Percentiles rank a stretch among this genome's conserved stretches.
Evolutionary conservation across 2,888 invertebrate species (phyloP).

Genomic region (Apantesis nais): DNA sequence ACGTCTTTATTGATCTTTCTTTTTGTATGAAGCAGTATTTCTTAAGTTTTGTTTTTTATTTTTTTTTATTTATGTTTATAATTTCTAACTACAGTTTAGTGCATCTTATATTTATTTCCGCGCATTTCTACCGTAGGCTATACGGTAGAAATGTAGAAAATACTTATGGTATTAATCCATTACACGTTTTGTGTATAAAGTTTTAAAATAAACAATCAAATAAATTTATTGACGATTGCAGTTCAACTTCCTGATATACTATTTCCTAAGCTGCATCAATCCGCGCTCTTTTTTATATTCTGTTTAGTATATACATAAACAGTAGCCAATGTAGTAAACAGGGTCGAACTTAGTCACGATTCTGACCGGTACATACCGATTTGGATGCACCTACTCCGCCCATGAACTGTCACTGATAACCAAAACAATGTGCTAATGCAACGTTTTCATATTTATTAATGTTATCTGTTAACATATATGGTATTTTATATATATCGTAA

Average conservation of each 20-base stretch:
- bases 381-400: slow-evolving; percentile 65
- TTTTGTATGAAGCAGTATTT: too few relatives aligned
- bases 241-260: background rate
- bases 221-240: too few relatives aligned
- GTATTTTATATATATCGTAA: slow-evolving; percentile 43
- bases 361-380: slow-evolving; percentile 66
- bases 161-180: too few relatives aligned
- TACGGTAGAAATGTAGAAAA: background rate
- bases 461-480: slow-evolving; percentile 39
- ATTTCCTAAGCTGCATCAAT: slow-evolving; percentile 1
- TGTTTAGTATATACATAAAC: slow-evolving; percentile 40
- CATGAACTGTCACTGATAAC: slow-evolving; percentile 72
- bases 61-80: background rate
- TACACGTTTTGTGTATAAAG: too few relatives aligned
- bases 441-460: slow-evolving; percentile 50
- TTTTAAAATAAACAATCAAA: too few relatives aligned
- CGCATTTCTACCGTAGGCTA: background rate
- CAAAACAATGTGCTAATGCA: slow-evolving; percentile 71
- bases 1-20: background rate
- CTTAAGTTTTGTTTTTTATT: too few relatives aligned
- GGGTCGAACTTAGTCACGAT: slow-evolving; percentile 69
- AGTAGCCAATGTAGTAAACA: slow-evolving; percentile 48
- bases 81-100: background rate
- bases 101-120: background rate
- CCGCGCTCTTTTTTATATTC: slow-evolving; percentile 42